phyloP scores from a whole-genome alignment of 2,113 vertebrate genomes.

The Geococcyx californianus region DNA sequence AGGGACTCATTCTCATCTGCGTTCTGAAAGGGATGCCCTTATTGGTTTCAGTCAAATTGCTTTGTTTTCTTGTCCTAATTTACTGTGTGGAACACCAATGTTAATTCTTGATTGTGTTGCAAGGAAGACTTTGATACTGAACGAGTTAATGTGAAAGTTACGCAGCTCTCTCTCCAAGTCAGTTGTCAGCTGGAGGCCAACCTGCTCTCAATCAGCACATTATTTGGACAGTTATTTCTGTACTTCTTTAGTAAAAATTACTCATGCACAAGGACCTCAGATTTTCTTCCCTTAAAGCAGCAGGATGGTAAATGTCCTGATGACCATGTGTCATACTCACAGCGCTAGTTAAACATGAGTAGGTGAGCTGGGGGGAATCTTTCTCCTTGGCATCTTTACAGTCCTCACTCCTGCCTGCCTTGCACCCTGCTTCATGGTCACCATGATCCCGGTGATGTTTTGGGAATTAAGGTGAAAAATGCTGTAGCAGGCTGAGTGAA shows the following conservation, averaged over 20 bases:
- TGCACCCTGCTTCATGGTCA: background rate
- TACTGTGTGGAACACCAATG: accelerated
- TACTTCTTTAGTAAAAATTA: background rate
- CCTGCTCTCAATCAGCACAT: background rate
- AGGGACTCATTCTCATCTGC: background rate
- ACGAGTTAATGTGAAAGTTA: background rate
- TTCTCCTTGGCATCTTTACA: background rate
- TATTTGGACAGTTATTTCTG: background rate
- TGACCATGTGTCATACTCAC: background rate
- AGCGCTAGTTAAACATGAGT: background rate
- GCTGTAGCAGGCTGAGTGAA: background rate
- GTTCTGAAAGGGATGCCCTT: background rate
- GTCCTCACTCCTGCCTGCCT: background rate
- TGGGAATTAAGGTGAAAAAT: background rate
- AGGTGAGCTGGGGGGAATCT: background rate
- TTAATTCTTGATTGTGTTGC: background rate
- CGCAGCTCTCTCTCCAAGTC: background rate
- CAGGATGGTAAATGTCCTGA: background rate
- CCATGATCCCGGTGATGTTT: accelerated
- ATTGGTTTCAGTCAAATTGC: background rate
- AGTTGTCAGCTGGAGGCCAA: background rate
- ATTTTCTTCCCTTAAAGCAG: background rate
- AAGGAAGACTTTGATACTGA: background rate
- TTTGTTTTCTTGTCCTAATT: background rate
- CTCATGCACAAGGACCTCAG: background rate